phyloP scores from a whole-genome alignment of 2,113 vertebrate species.

The Gasterosteus aculeatus region DNA sequence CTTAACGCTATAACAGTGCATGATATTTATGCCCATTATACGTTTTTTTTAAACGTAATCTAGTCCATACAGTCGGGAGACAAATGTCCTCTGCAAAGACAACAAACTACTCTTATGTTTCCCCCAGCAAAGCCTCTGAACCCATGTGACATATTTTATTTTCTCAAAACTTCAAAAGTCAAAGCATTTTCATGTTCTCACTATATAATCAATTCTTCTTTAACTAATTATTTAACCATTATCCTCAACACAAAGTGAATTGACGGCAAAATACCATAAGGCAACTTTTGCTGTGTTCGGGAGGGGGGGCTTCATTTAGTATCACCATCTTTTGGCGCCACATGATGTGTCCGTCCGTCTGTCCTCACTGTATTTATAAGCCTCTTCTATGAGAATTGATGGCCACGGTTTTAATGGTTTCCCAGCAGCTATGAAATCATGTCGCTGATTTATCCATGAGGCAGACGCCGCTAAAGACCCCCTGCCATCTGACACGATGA shows the following conservation, averaged over 20 bases:
- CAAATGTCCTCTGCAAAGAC: neutral
- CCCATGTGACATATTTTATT: constrained; percentile 8
- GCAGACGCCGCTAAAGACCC: constrained; percentile 48
- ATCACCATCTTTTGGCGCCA: constrained; percentile 57
- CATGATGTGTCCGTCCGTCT: constrained; percentile 55
- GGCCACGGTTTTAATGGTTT: constrained; percentile 48
- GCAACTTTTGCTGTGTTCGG: constrained; percentile 28
- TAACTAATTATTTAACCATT: too few species aligned
- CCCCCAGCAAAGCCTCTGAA: neutral
- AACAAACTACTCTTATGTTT: neutral
- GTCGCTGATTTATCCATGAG: constrained; percentile 58
- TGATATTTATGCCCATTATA: neutral
- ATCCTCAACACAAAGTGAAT: constrained; percentile 39
- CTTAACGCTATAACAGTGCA: neutral
- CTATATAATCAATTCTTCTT: constrained; percentile 7
- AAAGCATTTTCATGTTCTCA: constrained; percentile 7
- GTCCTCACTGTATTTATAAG: constrained; percentile 63
- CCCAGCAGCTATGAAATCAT: constrained; percentile 69
- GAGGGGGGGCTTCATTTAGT: constrained; percentile 43
- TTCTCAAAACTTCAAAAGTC: constrained; percentile 1
- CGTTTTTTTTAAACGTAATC: neutral
- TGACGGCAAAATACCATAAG: constrained; percentile 14
- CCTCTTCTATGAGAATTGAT: constrained; percentile 46
- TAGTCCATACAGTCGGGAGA: neutral
- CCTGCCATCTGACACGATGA: constrained; percentile 40